Evolutionary conservation across 30 jellyfish, hydroid and myxozoan species (phyloP).

Genomic region (Turritopsis rubra): DNA sequence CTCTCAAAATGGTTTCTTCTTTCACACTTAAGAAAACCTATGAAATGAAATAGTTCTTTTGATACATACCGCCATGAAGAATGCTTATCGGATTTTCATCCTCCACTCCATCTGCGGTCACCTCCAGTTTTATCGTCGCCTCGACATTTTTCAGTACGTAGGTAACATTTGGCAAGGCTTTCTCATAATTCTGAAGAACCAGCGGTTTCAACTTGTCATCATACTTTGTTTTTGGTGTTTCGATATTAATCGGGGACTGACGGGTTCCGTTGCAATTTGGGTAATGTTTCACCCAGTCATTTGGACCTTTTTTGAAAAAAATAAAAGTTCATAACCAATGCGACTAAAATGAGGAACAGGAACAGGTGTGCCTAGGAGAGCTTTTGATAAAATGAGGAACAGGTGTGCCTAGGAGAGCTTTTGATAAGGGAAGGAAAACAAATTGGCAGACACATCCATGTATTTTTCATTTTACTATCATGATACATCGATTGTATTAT

Average conservation of each 20-base stretch:
- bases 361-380: too few species aligned
- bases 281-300: not conserved
- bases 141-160: not conserved
- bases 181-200: not conserved
- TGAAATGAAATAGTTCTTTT: not conserved
- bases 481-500: too few species aligned
- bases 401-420: too few species aligned
- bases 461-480: too few species aligned
- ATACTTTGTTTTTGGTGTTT: not conserved
- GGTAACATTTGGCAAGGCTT: not conserved
- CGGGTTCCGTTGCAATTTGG: not conserved
- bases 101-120: not conserved
- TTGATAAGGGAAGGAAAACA: too few species aligned
- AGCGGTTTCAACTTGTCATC: not conserved
- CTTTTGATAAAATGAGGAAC: too few species aligned
- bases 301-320: not conserved
- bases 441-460: too few species aligned
- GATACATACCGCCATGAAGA: not conserved
- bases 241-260: constrained; percentile 4
- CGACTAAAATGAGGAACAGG: too few species aligned
- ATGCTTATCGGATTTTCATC: not conserved
- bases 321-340: not conserved
- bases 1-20: not conserved
- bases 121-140: not conserved
- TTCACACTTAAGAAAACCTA: too few species aligned